These are phyloP conservation scores for Sipha maydis DNA, from an alignment of 2,888 invertebrate genomes.

Conservation along the genomic window DNA sequence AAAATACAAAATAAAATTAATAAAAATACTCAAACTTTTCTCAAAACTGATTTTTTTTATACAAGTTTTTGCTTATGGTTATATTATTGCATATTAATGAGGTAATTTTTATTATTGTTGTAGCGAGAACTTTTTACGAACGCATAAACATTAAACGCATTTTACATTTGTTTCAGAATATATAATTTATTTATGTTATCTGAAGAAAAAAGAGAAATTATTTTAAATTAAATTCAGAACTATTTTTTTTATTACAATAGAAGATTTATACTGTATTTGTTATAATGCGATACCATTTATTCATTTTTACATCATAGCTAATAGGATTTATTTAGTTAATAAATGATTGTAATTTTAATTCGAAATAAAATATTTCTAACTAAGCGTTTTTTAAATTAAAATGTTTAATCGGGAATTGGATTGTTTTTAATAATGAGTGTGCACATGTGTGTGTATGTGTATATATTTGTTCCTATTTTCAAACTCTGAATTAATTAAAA, in stretches of 20 bases:
- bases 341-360: neutral
- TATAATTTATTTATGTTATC: neutral
- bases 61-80: neutral
- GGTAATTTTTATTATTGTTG: neutral
- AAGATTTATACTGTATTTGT: neutral
- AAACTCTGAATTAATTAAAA: neutral
- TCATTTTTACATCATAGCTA: neutral
- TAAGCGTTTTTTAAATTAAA: neutral
- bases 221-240: neutral
- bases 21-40: neutral
- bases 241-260: neutral
- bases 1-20: neutral
- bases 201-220: neutral
- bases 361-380: neutral
- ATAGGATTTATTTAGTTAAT: neutral
- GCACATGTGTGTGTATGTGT: neutral
- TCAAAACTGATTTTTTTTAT: neutral
- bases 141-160: neutral
- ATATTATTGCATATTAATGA: neutral
- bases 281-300: neutral
- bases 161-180: conserved; percentile 16
- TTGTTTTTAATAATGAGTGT: neutral
- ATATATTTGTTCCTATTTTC: neutral
- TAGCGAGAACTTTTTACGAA: neutral
- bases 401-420: neutral